phyloP scores from a whole-genome alignment of 2,888 invertebrate genomes.

The Notodonta dromedarius region DNA sequence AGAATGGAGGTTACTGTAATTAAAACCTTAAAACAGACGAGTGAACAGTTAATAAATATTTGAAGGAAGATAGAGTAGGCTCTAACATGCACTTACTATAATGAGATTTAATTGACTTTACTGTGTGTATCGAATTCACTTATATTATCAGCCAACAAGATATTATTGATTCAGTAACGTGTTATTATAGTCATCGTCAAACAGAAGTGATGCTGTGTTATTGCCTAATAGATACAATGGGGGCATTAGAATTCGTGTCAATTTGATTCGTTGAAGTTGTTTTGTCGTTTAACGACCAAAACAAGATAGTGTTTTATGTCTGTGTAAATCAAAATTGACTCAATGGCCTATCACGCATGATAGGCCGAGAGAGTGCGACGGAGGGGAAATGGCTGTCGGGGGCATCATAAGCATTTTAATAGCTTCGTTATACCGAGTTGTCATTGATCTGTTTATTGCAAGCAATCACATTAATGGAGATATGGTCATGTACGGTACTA shows the following conservation, averaged over 20 bases:
- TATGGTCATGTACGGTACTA: constrained; percentile 15
- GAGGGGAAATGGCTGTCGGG: constrained; percentile 17
- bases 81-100: too few species aligned
- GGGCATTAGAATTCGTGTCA: constrained; percentile 7
- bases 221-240: constrained; percentile 4
- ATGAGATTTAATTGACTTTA: too few species aligned
- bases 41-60: too few species aligned
- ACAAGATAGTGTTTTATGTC: background rate
- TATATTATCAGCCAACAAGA: too few species aligned
- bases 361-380: constrained; percentile 14
- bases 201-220: constrained; percentile 2
- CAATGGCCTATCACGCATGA: constrained; percentile 17
- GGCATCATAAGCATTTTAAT: constrained; percentile 26
- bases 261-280: background rate
- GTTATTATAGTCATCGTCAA: background rate
- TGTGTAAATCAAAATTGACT: constrained; percentile 24
- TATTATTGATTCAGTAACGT: too few species aligned
- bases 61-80: too few species aligned
- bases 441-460: constrained; percentile 49
- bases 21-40: too few species aligned
- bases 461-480: constrained; percentile 26
- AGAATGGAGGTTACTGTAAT: too few species aligned
- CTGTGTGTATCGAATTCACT: too few species aligned
- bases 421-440: constrained; percentile 25
- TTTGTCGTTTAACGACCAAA: constrained; percentile 1